Percentiles rank a stretch among this genome's conserved stretches.
These are phyloP conservation scores for Stylophora pistillata DNA, from an alignment of 64 coral and sea anemone genomes.

Conservation along the genomic window DNA sequence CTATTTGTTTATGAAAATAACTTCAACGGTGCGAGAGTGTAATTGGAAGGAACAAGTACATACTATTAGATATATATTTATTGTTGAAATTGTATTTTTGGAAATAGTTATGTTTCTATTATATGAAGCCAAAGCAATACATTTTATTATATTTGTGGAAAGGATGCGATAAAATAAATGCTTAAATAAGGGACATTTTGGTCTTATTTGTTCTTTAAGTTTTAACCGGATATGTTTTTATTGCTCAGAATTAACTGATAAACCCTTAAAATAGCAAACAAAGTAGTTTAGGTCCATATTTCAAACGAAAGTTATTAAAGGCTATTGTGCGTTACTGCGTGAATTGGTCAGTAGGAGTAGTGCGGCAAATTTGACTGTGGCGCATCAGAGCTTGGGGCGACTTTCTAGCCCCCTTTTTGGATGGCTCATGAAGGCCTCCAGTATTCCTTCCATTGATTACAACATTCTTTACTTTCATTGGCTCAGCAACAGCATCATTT, in stretches of 20 bases:
- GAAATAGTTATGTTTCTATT: neutral
- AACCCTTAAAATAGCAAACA: too few relatives aligned
- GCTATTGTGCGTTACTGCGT: neutral
- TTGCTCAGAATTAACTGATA: neutral
- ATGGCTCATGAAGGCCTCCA: neutral
- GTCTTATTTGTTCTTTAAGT: neutral
- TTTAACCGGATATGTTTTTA: neutral
- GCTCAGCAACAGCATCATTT: slow-evolving; percentile 25
- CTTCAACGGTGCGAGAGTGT: neutral
- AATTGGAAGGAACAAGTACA: neutral
- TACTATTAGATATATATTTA: neutral
- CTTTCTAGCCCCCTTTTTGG: neutral
- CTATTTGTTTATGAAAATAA: neutral
- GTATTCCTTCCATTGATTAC: neutral
- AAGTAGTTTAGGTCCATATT: too few relatives aligned
- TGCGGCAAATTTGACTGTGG: slow-evolving; percentile 34
- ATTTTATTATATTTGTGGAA: neutral
- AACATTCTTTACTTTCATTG: neutral
- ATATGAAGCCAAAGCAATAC: neutral
- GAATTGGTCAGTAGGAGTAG: slow-evolving; percentile 1
- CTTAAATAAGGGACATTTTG: neutral
- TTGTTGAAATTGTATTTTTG: neutral
- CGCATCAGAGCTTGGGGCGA: slow-evolving; percentile 33
- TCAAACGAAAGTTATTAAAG: neutral
- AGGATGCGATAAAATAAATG: neutral